Evolutionary conservation across 2,888 invertebrate species (phyloP), one percentile per base, ranked within the genome.

Genomic region (Camponotus fellah): DNA sequence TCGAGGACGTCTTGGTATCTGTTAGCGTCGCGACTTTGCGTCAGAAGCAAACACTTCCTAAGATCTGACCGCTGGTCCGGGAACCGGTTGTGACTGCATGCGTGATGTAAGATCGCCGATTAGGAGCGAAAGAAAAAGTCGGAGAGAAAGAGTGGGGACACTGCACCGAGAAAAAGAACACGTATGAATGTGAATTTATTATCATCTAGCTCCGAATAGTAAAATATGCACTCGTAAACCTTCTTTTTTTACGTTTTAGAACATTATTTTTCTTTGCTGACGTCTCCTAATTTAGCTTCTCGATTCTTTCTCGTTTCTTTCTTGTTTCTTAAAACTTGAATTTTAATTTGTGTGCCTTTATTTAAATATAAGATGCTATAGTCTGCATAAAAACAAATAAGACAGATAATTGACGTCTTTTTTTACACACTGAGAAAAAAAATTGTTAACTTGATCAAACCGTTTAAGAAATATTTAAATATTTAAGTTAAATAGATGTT

Each of bases 51-150:
- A 91, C 91, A 91, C 85, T 84, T 86, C 83, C 86, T 85, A 85
- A 86, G 88, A 88, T 85, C 88, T 87, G 82, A 83, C 81, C 88
- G 86, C 87, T 85, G 86, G 87, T 83, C 87, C 84, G 85, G 86
- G 86, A 94, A 94, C 94, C 94, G 94, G 94, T 94, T 94, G 90
- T 88, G 90, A 92, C 91, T 94, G 93, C 94, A 93, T 93, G 90
- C 89, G 91, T 94, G 94, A 94, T 92, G 93, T 93, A 94, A 94
- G 92, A 93, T 88, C 87, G 86, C 85, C 91, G 92, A 94, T 93
- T 93, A 93, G 92, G 88, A 88, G 86, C 86, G 88, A 82, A 82
- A 62, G 77, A 85, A 60, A 71, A 53, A 65, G 72, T 79, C 85
- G 85, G 85, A 88, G 87, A 85, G 74, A 87, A 87, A 91, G 88